Conservation (phyloP, 2,888 invertebrate species). For the Orthonychiurus folsomi region DNA sequence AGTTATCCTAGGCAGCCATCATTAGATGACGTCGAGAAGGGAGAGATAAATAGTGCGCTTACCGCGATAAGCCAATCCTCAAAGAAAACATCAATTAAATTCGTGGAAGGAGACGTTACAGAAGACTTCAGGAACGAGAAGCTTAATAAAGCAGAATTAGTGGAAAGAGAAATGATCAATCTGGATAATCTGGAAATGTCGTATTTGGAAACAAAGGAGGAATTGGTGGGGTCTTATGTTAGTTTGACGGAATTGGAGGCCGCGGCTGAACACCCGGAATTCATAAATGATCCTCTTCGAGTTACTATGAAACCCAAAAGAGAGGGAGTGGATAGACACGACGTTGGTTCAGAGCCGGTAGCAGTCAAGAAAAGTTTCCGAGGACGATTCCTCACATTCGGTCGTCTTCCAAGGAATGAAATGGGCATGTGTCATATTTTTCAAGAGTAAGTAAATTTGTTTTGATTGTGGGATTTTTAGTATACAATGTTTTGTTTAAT, state of each 20-base stretch:
- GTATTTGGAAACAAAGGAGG: neutral
- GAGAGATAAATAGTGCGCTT: neutral
- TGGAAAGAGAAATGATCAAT: too few relatives aligned
- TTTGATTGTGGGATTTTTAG: neutral
- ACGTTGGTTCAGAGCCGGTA: conserved; percentile 9
- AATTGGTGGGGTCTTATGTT: neutral
- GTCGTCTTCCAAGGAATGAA: conserved; percentile 30
- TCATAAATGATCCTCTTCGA: conserved; percentile 5
- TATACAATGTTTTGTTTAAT: neutral
- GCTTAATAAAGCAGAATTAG: neutral
- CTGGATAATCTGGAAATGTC: neutral
- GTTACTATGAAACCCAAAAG: neutral
- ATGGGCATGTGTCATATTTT: conserved; percentile 36
- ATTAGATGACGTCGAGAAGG: neutral
- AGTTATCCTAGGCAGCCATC: neutral
- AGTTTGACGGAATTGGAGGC: neutral
- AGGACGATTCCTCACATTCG: conserved; percentile 20
- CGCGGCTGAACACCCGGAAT: conserved; percentile 5
- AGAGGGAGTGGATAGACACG: neutral
- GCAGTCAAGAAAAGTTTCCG: conserved; percentile 5
- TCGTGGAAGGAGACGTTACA: too few relatives aligned
- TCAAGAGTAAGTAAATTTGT: conserved; percentile 26
- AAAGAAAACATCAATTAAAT: neutral
- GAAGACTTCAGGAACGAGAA: too few relatives aligned
- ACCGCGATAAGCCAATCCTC: neutral